A percentile compares a stretch with the other conserved stretches of the same genome.
Evolutionary conservation across 2,888 invertebrate species (phyloP).

Genomic region (Epistrophella euchroma): DNA sequence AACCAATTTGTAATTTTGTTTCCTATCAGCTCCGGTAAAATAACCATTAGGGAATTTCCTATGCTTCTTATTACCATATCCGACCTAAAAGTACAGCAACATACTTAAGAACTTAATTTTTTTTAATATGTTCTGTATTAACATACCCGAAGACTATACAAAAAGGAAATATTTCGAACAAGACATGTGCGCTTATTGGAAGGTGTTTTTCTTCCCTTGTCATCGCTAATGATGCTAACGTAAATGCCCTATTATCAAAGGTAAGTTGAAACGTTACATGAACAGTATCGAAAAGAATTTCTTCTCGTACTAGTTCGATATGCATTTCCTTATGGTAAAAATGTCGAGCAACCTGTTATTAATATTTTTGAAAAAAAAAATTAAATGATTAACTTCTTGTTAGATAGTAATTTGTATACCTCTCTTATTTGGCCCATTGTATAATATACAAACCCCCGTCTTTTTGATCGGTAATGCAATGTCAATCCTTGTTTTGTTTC

Average conservation of each 20-base stretch:
- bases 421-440: constrained; percentile 98
- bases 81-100: constrained; percentile 85
- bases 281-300: constrained; percentile 94
- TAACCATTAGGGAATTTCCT: constrained; percentile 95
- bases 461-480: constrained; percentile 95
- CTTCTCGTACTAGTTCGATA: constrained; percentile 94
- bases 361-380: background rate
- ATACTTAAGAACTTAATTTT: background rate
- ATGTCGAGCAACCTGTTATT: constrained; percentile 92
- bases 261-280: constrained; percentile 97
- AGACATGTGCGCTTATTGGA: constrained; percentile 93
- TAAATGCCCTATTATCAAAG: constrained; percentile 97
- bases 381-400: background rate
- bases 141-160: constrained; percentile 97
- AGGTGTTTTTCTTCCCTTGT: constrained; percentile 94
- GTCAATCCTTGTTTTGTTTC: constrained; percentile 96
- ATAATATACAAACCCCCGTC: constrained; percentile 97
- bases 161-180: constrained; percentile 99
- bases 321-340: constrained; percentile 98
- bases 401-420: constrained; percentile 82
- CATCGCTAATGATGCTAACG: constrained; percentile 92
- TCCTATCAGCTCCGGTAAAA: constrained; percentile 93
- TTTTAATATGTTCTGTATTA: background rate
- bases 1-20: constrained; percentile 97
- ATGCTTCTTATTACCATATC: constrained; percentile 95